Percentiles rank a stretch among this genome's conserved stretches.
These are phyloP conservation scores for Aspiorhynchus laticeps DNA, from an alignment of 2,113 vertebrate genomes.

Conservation along the genomic window DNA sequence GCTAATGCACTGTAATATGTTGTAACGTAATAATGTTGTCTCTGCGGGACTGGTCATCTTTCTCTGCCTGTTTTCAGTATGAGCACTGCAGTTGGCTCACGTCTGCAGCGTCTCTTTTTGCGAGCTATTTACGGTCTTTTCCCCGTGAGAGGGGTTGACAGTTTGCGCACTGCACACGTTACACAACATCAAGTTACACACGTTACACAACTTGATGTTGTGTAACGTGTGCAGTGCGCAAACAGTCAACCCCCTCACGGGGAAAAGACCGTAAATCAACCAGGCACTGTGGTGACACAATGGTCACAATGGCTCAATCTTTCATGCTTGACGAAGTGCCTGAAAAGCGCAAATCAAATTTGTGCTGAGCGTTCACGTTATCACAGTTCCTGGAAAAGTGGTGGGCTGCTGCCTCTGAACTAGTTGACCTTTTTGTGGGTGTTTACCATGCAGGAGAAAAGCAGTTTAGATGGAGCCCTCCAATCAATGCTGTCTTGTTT, in stretches of 20 bases:
- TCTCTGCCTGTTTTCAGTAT: slow-evolving; percentile 67
- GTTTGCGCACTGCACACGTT: no score
- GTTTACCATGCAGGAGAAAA: background rate
- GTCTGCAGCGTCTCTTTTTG: slow-evolving; percentile 30
- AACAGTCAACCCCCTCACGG: background rate
- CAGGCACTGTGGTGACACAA: slow-evolving; percentile 31
- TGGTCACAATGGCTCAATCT: slow-evolving; percentile 35
- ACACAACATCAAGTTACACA: no score
- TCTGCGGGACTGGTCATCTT: background rate
- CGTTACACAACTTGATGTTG: slow-evolving; percentile 31
- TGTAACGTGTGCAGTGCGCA: background rate
- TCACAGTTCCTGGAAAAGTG: slow-evolving; percentile 10
- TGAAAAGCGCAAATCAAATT: slow-evolving; percentile 33
- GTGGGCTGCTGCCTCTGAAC: slow-evolving; percentile 1
- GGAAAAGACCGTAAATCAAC: slow-evolving; percentile 5
- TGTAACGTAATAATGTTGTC: slow-evolving; percentile 71
- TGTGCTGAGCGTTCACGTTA: background rate
- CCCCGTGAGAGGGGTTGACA: no score
- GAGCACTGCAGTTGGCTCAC: slow-evolving; percentile 58
- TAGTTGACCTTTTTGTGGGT: background rate
- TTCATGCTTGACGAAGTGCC: slow-evolving; percentile 34
- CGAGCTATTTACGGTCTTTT: no score
- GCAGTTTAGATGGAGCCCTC: background rate
- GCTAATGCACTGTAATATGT: slow-evolving; percentile 59
- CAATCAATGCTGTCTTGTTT: background rate